Base-by-base conservation (phyloP, 2,888 invertebrate species). In the Parascotia fuliginaria region DNA sequence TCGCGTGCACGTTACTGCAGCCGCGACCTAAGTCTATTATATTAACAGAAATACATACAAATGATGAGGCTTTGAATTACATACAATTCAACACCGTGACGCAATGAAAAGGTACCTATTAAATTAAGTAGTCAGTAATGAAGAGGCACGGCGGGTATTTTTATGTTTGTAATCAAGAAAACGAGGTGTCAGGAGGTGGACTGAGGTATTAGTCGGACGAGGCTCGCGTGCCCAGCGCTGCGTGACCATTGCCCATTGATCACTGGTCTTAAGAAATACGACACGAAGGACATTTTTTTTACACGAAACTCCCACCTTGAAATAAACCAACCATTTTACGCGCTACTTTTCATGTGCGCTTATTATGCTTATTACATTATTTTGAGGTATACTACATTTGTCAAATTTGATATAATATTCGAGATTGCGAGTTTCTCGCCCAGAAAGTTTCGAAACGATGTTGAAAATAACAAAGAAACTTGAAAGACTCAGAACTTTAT, bases 211-310 rank as follows among this genome's bases (percentile, higher is more conserved):
- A 73, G 70, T 55, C 59, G 72, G 64, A 37, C 46, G 62, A 50
- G 62, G 60, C 61, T 85, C 69, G 87, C 87, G 87, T 87, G 87
- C 65, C 40, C 56, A 36, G 44, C 48, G 31, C 79, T 83, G 82
- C 89, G 89, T 89, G 89, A 87, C 87, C 81, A 60, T 44, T 55
- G 70, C 52, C 79, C 81, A 85, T 89, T 80, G 85, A 89, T 89
- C 88, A 89, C 75, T 49, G 65, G 72, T 78, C 81, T 79, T 79
- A 77, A 73, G 73, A 85, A 85, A 83, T 84, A 84, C 82, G 78
- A 79, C 77, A 73, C 73, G 75, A 80, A 81, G 77, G 85, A 85
- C 85, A 84, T 79, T 87, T 86, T 84, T 24, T 65, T 82, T 75
- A 82, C 79, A 80, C 81, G 73, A 78, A 77, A 58, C 44, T 48